A percentile compares a stretch with the other conserved stretches of the same genome.
Conservation (phyloP, 1,140 invertebrate genomes). For the Anagrus nilaparvatae region DNA sequence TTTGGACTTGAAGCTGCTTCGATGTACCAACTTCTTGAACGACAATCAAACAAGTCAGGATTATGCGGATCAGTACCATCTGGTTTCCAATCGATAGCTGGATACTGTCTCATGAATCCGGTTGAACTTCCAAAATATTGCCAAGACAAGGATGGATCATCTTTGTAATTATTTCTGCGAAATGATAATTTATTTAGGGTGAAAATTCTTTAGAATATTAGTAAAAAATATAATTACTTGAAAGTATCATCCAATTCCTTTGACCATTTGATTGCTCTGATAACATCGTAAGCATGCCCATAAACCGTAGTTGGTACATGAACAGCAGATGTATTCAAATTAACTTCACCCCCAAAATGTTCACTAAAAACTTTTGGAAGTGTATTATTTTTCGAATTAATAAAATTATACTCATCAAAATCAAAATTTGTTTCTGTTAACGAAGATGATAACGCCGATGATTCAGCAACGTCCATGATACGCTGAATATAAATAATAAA, state of each 20-base stretch:
- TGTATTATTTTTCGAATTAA: conserved; percentile 59
- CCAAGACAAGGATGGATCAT: conserved; percentile 84
- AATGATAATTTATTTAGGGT: background rate
- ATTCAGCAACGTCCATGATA: conserved; percentile 73
- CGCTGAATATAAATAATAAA: conserved; percentile 39
- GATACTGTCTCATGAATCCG: conserved; percentile 92
- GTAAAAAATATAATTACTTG: conserved; percentile 20
- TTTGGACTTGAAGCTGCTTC: conserved; percentile 94
- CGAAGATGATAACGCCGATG: conserved; percentile 49
- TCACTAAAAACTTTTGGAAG: conserved; percentile 55
- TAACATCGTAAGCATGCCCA: conserved; percentile 49
- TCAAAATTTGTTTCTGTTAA: background rate
- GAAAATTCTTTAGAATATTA: background rate
- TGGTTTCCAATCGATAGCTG: conserved; percentile 63
- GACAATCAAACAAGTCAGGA: conserved; percentile 80
- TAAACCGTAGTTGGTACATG: conserved; percentile 95
- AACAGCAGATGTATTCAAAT: conserved; percentile 75
- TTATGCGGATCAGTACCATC: conserved; percentile 47
- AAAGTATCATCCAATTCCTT: conserved; percentile 80
- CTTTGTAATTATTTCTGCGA: conserved; percentile 61
- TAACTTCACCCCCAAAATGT: conserved; percentile 75
- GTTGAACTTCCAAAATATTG: conserved; percentile 95
- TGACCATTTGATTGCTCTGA: conserved; percentile 55
- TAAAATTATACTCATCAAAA: conserved; percentile 53
- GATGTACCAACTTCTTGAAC: conserved; percentile 88